Base-by-base conservation (phyloP, 2,113 vertebrate genomes). In the Toxostoma redivivum region DNA sequence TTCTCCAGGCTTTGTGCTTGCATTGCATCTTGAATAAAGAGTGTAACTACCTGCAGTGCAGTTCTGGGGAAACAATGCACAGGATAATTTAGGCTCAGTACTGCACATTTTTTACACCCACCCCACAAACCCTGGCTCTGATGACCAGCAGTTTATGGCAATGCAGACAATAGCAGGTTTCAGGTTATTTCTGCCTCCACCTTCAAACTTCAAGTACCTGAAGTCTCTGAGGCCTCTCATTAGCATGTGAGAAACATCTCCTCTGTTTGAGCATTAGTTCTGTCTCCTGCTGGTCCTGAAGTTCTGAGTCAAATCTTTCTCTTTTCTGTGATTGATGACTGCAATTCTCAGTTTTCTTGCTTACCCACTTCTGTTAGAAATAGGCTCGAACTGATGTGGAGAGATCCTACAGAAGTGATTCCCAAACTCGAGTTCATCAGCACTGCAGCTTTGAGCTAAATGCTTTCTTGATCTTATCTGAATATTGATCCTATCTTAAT, bases 201-300 rank as follows among this genome's bases (percentile, higher is more conserved):
- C 79, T 92, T 96, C 92, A 85, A 91, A 84, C 86, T 64, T 57
- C 64, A 53, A 64, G 67, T 87, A 82, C 77, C 80, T 93, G 45
- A 40, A 90, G 23, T 84, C 40, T 65, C 87, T 21, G 56, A 92
- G 47, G 65, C 78, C 56, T 92, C 95, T 96, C 48, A 31, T 96
- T 95, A 95, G 78, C 35, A 42, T 91, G 92, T 92, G 82, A 93
- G 96, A 92, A 94, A 70, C n/a, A 22, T n/a, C 67, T 62, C 79
- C 79, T 53, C 22, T 74, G 79, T 70, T 82, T 6, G 18, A 45
- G 62, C 15, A 24, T 89, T 84, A 27, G 57, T 70, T 97, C 80
- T 91, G 61, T 67, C 87, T 94, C 81, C 92, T 73, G 91, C 80
- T 88, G 92, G 61, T 93, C 28, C 50, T 60, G 48, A 69, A 81